Evolutionary conservation across 2,888 invertebrate genomes (phyloP), one percentile per base, ranked within the genome.

Genomic region (Erynnis tages): DNA sequence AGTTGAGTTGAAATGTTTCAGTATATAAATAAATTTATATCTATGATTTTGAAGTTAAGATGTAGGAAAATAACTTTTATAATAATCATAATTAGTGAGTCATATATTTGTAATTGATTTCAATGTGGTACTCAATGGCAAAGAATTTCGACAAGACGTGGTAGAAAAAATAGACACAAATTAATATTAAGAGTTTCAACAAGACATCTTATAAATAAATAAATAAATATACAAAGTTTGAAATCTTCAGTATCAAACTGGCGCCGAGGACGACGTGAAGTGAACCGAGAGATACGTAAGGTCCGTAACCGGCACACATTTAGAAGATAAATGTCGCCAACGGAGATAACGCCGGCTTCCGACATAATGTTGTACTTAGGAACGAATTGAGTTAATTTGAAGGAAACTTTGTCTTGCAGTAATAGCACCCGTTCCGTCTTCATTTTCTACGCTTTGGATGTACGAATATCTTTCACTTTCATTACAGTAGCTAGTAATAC

Each of bases 241-340:
- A 8, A 29, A 17, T 29, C 14, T 4, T 25, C 41, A 8, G 7
- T 43, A 43, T 30, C 14, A 3, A 17, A 21, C 19, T 27, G 13
- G 21, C 17, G 21, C 29, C 8, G 27, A 35, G 27, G 11, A 17
- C 19, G 10, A 8, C 21, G 38, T 38, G 10, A 43, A 27, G 32
- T 35, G 17, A 25, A 35, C 43, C 21, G 38, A 30, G 19, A 13
- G 37, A 46, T 43, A 58, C 38, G 53, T 60, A 65, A 76, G 75
- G 75, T 75, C 72, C 58, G 59, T 67, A 67, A 62, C 70, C 79
- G 75, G 61, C 77, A 76, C 65, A 78, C 68, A 76, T 76, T 60
- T 54, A 38, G 47, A 41, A 66, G 82, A 82, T 83, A 82, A 74
- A 71, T 71, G 77, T 78, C 71, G 65, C 66, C 66, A 77, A 66